Base-by-base conservation (phyloP, 2,888 invertebrate genomes). In the Meiosimyza platycephala region DNA sequence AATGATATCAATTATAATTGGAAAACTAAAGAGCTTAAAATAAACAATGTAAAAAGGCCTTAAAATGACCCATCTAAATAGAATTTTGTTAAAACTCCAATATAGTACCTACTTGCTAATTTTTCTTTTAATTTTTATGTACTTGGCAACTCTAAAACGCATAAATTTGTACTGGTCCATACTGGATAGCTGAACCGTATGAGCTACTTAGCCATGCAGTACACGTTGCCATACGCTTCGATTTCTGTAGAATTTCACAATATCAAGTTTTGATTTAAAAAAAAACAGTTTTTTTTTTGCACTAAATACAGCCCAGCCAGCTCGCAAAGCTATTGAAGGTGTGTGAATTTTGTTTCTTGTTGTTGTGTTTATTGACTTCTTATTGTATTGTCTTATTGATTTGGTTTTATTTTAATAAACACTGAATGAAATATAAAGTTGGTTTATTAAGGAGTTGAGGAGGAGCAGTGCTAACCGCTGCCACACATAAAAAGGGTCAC, bases 231-330 rank as follows among this genome's bases (percentile, higher is more conserved):
- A 2, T 47, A 16, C 51, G 68, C 50, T 54, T 47, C 47, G 62
- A 70, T 70, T 70, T 70, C 70, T 70, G 52, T 54, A 54, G 70
- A 70, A 70, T 70, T 70, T 70, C 70, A 63, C 33, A 70, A 63
- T 63, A 40, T 54, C 52, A 69, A 28, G 52, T 52, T 63, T 16
- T 12, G n/a, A 69, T 69, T 69, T 59, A 16, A 50, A 48, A n/a
- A 47, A 63, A 13, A 13, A 33, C 2, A 1, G 9, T 40, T 40
- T 40, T 9, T 40, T 28, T 16, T 12, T 9, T 11, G 62, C 16
- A 55, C n/a, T 55, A 22, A n/a, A 18, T 15, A 28, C 4, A 28
- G 6, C 16, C 15, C 15, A 60, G 13, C 22, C 12, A 62, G 22
- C 13, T 22, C 40, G 15, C 1, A n/a, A 16, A 50, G 13, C 9